phyloP scores from a whole-genome alignment of 2,797 vertebrate species.

The Luscinia luscinia region DNA sequence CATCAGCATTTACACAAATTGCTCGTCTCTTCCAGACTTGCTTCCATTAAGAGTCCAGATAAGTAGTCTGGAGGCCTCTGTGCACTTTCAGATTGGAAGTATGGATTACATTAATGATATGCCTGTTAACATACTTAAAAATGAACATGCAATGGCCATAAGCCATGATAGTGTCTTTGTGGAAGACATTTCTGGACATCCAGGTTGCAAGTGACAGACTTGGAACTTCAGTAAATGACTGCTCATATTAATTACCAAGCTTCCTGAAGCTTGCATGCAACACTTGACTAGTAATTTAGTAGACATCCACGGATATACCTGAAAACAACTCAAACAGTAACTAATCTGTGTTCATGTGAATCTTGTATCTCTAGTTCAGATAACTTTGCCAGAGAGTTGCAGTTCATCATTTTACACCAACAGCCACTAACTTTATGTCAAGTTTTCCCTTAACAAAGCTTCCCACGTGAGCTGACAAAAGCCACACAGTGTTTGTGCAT shows the following conservation, averaged over 20 bases:
- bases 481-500: not conserved
- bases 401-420: not conserved
- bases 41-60: not conserved
- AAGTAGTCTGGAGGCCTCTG: not conserved
- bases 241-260: not conserved
- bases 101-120: not conserved
- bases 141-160: not conserved
- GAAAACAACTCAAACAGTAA: not conserved
- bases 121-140: not conserved
- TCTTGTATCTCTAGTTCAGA: not conserved
- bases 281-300: not conserved
- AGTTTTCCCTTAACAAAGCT: not conserved
- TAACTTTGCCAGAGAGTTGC: not conserved
- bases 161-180: not conserved
- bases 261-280: not conserved
- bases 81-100: not conserved
- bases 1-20: not conserved
- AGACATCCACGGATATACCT: not conserved
- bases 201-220: not conserved
- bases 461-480: not conserved
- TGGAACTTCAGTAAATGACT: not conserved
- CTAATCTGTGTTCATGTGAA: accelerated
- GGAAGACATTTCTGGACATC: not conserved
- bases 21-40: not conserved
- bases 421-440: not conserved